phyloP scores from a whole-genome alignment of 1,140 invertebrate species.

The Drosophila micromelanica region DNA sequence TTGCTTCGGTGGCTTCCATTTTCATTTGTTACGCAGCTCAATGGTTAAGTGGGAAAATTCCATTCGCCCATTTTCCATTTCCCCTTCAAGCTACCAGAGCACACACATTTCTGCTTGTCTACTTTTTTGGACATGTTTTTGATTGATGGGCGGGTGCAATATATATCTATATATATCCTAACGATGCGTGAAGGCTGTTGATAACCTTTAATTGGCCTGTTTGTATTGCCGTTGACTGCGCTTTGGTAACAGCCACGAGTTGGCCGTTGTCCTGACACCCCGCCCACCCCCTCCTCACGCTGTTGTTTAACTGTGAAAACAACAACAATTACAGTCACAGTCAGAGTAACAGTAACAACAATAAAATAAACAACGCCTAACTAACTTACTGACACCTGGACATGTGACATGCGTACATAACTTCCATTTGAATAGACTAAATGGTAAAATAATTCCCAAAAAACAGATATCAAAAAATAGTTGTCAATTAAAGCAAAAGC shows the following conservation, averaged over 20 bases:
- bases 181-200: slow-evolving; percentile 44
- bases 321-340: slow-evolving; percentile 33
- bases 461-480: slow-evolving; percentile 27
- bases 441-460: slow-evolving; percentile 5
- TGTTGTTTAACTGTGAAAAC: slow-evolving; percentile 10
- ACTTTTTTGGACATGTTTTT: slow-evolving; percentile 23
- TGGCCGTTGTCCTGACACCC: no score
- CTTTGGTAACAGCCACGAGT: slow-evolving; percentile 60
- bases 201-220: slow-evolving; percentile 59
- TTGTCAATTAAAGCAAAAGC: slow-evolving; percentile 59
- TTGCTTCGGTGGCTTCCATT: slow-evolving; percentile 39
- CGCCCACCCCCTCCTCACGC: slow-evolving; percentile 2
- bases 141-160: slow-evolving; percentile 40
- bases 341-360: slow-evolving; percentile 21
- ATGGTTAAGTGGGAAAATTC: slow-evolving; percentile 9
- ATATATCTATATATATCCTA: no score
- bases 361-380: slow-evolving; percentile 8
- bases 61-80: slow-evolving; percentile 17
- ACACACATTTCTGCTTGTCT: slow-evolving; percentile 31
- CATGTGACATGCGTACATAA: slow-evolving; percentile 61
- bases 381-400: slow-evolving; percentile 61
- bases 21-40: background rate
- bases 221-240: slow-evolving; percentile 30
- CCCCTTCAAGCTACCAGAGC: background rate
- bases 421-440: slow-evolving; percentile 24